Evolutionary conservation across 2,113 vertebrate species (phyloP).

Genomic region (Corvus cornix): DNA sequence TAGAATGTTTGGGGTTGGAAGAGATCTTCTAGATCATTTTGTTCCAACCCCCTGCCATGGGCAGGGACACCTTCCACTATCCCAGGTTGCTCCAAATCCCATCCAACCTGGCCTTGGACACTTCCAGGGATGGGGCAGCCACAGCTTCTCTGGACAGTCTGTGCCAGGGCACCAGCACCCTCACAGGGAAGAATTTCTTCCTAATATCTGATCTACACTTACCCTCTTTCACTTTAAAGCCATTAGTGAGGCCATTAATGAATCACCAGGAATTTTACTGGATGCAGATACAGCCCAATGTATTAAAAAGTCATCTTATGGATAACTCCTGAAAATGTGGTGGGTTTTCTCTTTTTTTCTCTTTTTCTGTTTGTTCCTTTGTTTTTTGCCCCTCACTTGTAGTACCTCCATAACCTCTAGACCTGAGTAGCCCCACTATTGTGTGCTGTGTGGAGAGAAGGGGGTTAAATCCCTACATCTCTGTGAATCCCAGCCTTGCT

Average conservation of each 20-base stretch:
- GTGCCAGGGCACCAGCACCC: not conserved
- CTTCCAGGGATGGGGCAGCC: not conserved
- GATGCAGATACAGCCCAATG: fast-evolving
- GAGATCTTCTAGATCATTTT: not conserved
- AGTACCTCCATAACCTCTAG: not conserved
- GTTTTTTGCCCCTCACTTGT: not conserved
- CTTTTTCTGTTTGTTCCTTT: fast-evolving
- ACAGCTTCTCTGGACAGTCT: not conserved
- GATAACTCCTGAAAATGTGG: not conserved
- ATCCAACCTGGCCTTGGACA: not conserved
- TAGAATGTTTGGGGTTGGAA: not conserved
- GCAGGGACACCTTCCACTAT: not conserved
- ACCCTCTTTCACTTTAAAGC: not conserved
- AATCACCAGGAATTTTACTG: not conserved
- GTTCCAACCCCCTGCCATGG: not conserved
- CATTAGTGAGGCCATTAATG: not conserved
- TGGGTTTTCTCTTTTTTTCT: fast-evolving
- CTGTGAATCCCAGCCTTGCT: not conserved
- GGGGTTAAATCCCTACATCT: not conserved
- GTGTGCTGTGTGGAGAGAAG: not conserved
- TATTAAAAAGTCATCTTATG: not conserved
- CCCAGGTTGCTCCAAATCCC: not conserved
- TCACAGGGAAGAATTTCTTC: not conserved
- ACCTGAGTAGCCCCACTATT: not conserved
- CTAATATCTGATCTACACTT: not conserved